These are phyloP conservation scores for Nomia melanderi DNA, from an alignment of 1,140 invertebrate species.

Conservation along the genomic window DNA sequence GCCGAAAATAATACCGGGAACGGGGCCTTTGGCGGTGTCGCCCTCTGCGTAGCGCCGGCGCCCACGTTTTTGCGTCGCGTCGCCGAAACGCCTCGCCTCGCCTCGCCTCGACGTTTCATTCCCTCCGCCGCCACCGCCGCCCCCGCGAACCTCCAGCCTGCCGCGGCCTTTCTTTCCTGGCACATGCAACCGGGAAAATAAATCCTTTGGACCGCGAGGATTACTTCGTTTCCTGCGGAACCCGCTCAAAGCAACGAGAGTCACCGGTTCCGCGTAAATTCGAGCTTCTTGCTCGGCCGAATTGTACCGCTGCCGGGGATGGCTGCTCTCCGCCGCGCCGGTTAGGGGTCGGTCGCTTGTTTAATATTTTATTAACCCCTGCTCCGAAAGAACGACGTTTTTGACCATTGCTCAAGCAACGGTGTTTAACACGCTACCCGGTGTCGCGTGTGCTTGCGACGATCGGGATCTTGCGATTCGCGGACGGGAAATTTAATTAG, in stretches of 20 bases:
- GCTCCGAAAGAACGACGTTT: no score
- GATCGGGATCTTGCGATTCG: no score
- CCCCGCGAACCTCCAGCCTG: neutral
- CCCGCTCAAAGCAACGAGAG: neutral
- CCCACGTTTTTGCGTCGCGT: constrained; percentile 71
- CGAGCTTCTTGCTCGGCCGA: neutral
- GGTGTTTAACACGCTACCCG: no score
- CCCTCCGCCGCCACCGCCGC: neutral
- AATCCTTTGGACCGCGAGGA: constrained; percentile 51
- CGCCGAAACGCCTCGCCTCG: constrained; percentile 45
- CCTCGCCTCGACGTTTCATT: no score
- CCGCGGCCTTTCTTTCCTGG: no score
- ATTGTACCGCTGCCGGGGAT: no score
- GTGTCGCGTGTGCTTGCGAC: no score
- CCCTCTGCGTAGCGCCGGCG: constrained; percentile 69
- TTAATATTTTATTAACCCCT: no score
- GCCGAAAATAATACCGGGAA: constrained; percentile 70
- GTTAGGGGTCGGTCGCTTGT: no score
- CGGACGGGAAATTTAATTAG: no score
- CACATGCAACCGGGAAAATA: constrained; percentile 34
- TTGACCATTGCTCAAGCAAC: no score
- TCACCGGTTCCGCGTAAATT: constrained; percentile 4
- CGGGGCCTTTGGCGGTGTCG: constrained; percentile 68
- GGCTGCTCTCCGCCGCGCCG: no score
- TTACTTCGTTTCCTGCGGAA: constrained; percentile 23